Evolutionary conservation across 2,888 invertebrate genomes (phyloP), one percentile per base, ranked within the genome.

Genomic region (Drosophila histrio): DNA sequence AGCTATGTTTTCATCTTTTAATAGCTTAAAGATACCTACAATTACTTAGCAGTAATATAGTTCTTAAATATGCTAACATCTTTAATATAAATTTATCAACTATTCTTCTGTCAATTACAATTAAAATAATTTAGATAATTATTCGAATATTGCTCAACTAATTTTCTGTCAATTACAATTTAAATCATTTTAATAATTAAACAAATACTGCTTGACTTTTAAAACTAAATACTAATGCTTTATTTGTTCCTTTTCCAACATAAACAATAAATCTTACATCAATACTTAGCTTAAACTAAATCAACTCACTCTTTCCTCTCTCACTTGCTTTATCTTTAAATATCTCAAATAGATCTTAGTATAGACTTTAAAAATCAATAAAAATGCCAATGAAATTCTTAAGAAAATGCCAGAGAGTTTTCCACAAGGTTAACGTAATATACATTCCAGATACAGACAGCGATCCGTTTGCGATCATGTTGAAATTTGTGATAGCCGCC

Each of bases 401-500:
- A 11, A 56, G 54, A 66, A 66, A 76, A 76, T 71, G 44, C 49
- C 30, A 38, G 43, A 38, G 43, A 46, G 34, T 30, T 39, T 58
- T 54, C 34, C 44, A 13, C 57, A 22, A 8, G 41, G 41, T 15
- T 63, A 38, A 26, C 36, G 63, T 36, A 56, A 72, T 53, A 61
- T 50, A 58, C 67, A 77, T 72, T 43, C 58, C 62, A 38, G 41
- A 69, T 66, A 39, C 52, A 43, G 58, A 50, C 53, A 41, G 38
- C 77, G 66, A 68, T 63, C 75, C 69, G 46, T 71, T 68, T 57
- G 73, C 74, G 82, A 84, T 78, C 85, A 77, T 86, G 85, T 85
- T 77, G 74, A 83, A 87, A 79, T 85, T 82, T 85, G 85, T 82
- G 87, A 82, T 80, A 84, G 80, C 72, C 77, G 73, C 60, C 77